Evolutionary conservation across 2,888 invertebrate species (phyloP).

Genomic region (Nipponacmea schrenckii): DNA sequence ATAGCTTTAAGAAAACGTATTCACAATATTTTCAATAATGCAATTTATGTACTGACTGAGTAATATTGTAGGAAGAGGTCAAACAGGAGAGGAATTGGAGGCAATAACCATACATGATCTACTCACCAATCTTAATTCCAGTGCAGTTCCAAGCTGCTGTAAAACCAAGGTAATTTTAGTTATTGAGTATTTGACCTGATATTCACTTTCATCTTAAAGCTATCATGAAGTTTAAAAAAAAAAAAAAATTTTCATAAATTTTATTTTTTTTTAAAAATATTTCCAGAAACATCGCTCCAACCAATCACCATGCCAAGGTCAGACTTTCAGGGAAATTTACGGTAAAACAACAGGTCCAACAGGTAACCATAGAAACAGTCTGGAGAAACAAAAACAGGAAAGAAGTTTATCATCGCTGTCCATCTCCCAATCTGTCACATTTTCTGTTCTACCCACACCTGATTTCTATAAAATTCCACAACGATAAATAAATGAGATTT

Average conservation of each 20-base stretch:
- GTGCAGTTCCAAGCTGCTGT: no score
- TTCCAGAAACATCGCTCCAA: neutral
- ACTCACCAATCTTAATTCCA: neutral
- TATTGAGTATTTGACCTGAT: no score
- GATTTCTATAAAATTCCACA: neutral
- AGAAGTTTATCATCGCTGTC: constrained; percentile 12
- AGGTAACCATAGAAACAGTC: neutral
- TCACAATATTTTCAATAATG: no score
- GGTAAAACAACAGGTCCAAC: neutral
- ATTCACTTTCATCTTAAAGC: no score
- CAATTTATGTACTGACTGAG: no score
- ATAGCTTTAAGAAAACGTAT: no score
- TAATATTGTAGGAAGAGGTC: neutral
- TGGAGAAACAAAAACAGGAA: neutral
- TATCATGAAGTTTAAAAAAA: no score
- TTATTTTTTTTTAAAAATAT: no score
- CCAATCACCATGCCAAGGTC: neutral
- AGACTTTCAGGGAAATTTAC: neutral
- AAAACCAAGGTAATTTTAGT: no score
- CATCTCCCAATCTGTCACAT: constrained; percentile 1
- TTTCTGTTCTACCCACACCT: constrained; percentile 9
- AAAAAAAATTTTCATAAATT: no score
- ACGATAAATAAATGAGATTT: neutral
- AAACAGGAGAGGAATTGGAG: neutral
- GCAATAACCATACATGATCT: neutral